Evolutionary conservation across 2,888 invertebrate genomes (phyloP).

Genomic region (Iphiclides podalirius): DNA sequence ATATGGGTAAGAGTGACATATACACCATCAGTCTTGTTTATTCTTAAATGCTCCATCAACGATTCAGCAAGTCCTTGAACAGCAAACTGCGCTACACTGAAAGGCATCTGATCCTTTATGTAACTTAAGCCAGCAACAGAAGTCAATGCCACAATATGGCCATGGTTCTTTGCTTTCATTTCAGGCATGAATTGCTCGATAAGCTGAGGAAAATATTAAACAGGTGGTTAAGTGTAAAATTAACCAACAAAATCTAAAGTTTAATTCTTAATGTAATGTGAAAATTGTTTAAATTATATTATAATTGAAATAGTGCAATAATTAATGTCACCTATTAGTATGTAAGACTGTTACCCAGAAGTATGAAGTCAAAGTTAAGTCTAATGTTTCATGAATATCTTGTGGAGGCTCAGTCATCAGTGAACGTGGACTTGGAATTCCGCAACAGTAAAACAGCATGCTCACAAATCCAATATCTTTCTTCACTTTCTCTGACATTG

Average conservation of each 20-base stretch:
- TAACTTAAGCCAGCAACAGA: constrained; percentile 83
- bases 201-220: constrained; percentile 67
- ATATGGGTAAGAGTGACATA: constrained; percentile 81
- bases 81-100: constrained; percentile 83
- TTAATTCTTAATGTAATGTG: not conserved
- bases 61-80: constrained; percentile 83
- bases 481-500: constrained; percentile 63
- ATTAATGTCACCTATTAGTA: too few relatives aligned
- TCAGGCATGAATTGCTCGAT: constrained; percentile 80
- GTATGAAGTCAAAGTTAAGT: constrained; percentile 81
- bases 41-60: constrained; percentile 80
- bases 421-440: constrained; percentile 81
- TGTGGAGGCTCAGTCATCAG: constrained; percentile 70
- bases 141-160: constrained; percentile 82
- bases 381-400: constrained; percentile 76
- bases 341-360: constrained; percentile 83
- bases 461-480: constrained; percentile 79
- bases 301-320: too few relatives aligned
- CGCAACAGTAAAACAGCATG: constrained; percentile 83
- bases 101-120: constrained; percentile 78
- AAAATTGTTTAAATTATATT: too few relatives aligned
- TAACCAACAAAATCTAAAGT: not conserved
- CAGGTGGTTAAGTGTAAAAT: not conserved
- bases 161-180: constrained; percentile 79
- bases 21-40: constrained; percentile 77